Evolutionary conservation across 2,113 vertebrate species (phyloP), one percentile per base, ranked within the genome.

Genomic region (Etheostoma cragini): DNA sequence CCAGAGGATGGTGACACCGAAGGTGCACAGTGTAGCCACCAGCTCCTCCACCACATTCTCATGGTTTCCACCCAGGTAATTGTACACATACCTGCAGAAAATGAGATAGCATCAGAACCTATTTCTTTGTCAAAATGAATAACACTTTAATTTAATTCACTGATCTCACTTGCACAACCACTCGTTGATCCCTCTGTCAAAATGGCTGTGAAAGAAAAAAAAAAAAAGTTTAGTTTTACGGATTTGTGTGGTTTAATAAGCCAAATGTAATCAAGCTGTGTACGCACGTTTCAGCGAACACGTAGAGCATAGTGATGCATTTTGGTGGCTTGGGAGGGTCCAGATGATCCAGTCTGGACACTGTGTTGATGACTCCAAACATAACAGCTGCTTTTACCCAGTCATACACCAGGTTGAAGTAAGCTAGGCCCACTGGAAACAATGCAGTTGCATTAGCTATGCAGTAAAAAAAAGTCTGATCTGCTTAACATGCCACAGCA

Each of bases 381-480:
- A 99, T 97, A 79, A 99, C 96, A 0, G 97, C 96, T 0, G 98
- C 96, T 87, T 99, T 99, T 50, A 98, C 96, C 98, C 98, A 99
- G 85, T 99, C 98, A 0, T 98, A 99, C 75, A 99, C 96, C 93
- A 99, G 80, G 90, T 98, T 99, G 21, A 96, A 95, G 77, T 99
- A 99, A 35, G 98, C 97, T 58, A 99, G 82, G 63, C 97, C 97
- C 83, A 97, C 98, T 99, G 92, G 42, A 68, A 83, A 84, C 54
- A 54, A 77, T 19, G 24, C 46, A 83, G 5, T 8, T 10, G 33
- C 7, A 33, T 73, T 12, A 73, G 4, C 42, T 24, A 46, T 30
- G 26, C 26, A 50, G 56, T 60, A 26, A 26, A 26, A 47, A 38
- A 16, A 7, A 47, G 38, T 26, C 33, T 8, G 14, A n/a, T 3